Evolutionary conservation across 2,888 invertebrate genomes (phyloP), one percentile per base, ranked within the genome.

Genomic region (Scrobipalpa atriplicella): DNA sequence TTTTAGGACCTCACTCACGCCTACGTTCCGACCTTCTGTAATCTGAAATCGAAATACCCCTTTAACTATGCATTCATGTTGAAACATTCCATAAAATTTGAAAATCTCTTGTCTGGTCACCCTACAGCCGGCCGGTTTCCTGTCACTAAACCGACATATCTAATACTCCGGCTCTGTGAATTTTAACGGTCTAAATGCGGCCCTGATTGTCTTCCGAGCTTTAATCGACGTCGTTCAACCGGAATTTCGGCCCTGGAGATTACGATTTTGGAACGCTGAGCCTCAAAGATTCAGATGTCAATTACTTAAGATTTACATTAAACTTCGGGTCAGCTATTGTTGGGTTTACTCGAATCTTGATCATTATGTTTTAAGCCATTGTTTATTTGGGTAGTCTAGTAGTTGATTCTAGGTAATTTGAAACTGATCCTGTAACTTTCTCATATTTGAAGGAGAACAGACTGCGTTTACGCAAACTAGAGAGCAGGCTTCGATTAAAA

Each of bases 51-150:
- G 2, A 2, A 29, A 29, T 29, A 29, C 2, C 2, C 5, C 2
- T 29, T 29, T 29, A 29, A 10, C 21, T 54, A 18, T 10, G 21
- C 29, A 29, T 29, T 29, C 29, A 29, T 3, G 5, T 29, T 3
- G 29, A 2, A 29, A 5, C 29, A 29, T 29, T 29, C 19, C 21
- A 18, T 16, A 21, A 18, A 18, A 38, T n/a, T n/a, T 13, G 3
- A 36, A 58, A 10, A n/a, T 58, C 16, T 38, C 29, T 16, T 21
- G 13, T 13, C 47, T 64, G 64, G 64, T 56, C 41, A 64, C 64
- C 64, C 64, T 64, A 64, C 41, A 6, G 5, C 76, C 78, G 83
- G 78, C 82, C 79, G 83, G 85, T 86, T 86, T 90, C 88, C 89
- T 89, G 88, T 83, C 85, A 81, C 78, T 81, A 78, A 81, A 65